Conservation (phyloP, 2,888 invertebrate species). For the Nezara viridula region DNA sequence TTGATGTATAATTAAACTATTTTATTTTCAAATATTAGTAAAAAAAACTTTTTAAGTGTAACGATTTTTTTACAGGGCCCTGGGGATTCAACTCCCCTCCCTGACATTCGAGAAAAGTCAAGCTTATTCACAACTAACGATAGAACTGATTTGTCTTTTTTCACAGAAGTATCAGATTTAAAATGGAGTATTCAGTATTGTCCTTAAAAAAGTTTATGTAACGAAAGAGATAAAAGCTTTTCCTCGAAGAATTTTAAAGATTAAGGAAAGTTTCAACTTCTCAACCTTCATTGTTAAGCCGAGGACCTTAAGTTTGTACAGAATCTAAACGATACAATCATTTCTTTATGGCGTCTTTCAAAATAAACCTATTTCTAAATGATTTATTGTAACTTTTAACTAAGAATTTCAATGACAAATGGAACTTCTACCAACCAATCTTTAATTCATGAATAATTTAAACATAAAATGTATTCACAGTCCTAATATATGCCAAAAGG, state of each 20-base stretch:
- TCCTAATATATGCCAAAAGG: too few species aligned
- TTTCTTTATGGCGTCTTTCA: background rate
- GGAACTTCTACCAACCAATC: too few species aligned
- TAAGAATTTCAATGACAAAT: too few species aligned
- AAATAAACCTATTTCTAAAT: background rate
- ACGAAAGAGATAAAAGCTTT: background rate
- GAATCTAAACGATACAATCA: background rate
- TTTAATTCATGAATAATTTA: too few species aligned
- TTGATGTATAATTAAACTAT: too few species aligned
- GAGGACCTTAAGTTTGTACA: background rate
- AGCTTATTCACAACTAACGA: background rate
- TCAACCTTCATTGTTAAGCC: background rate
- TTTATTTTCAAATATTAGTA: too few species aligned
- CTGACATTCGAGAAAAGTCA: background rate
- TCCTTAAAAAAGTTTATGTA: background rate
- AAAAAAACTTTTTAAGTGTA: too few species aligned
- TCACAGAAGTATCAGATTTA: background rate
- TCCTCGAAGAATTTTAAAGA: background rate
- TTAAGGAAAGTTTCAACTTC: background rate
- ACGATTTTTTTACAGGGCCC: too few species aligned
- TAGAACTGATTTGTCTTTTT: background rate
- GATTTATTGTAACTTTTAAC: background rate
- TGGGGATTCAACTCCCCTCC: too few species aligned
- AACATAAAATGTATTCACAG: too few species aligned
- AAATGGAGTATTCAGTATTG: background rate